Conservation (phyloP, 2,797 vertebrate genomes). For the Chromobotia macracanthus region DNA sequence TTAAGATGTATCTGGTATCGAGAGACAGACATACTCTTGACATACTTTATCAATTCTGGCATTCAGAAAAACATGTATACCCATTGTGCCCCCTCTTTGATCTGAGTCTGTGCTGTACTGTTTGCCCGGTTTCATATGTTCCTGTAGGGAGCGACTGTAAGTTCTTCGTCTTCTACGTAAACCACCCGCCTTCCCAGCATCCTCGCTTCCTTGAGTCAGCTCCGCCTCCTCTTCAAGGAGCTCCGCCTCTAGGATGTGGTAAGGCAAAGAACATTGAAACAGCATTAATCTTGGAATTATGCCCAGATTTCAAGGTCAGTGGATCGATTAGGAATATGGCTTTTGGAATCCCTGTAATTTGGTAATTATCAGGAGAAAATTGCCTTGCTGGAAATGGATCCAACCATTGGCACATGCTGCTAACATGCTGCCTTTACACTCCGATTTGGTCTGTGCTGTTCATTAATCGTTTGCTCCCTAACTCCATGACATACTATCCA, state of each 20-base stretch:
- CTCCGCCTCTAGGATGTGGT: slow-evolving; percentile 78
- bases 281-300: neutral
- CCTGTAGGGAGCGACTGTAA: slow-evolving; percentile 79
- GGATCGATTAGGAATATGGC: slow-evolving; percentile 6
- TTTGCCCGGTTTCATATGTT: slow-evolving; percentile 80
- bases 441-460: slow-evolving; percentile 23
- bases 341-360: slow-evolving; percentile 20
- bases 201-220: slow-evolving; percentile 80
- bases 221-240: slow-evolving; percentile 88
- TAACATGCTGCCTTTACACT: slow-evolving; percentile 17
- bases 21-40: neutral
- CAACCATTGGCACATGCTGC: neutral
- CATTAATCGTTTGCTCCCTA: no score
- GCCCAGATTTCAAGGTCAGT: slow-evolving; percentile 8
- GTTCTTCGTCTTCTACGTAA: slow-evolving; percentile 84
- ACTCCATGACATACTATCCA: no score
- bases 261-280: slow-evolving; percentile 2
- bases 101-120: slow-evolving; percentile 74
- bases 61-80: slow-evolving; percentile 57
- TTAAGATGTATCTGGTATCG: neutral
- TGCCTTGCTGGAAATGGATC: neutral
- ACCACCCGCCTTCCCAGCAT: slow-evolving; percentile 80
- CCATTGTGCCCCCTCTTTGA: slow-evolving; percentile 65
- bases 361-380: slow-evolving; percentile 3
- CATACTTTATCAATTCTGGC: neutral